Evolutionary conservation across 2,888 invertebrate species (phyloP).

Genomic region (Pyrrhosoma nymphula): DNA sequence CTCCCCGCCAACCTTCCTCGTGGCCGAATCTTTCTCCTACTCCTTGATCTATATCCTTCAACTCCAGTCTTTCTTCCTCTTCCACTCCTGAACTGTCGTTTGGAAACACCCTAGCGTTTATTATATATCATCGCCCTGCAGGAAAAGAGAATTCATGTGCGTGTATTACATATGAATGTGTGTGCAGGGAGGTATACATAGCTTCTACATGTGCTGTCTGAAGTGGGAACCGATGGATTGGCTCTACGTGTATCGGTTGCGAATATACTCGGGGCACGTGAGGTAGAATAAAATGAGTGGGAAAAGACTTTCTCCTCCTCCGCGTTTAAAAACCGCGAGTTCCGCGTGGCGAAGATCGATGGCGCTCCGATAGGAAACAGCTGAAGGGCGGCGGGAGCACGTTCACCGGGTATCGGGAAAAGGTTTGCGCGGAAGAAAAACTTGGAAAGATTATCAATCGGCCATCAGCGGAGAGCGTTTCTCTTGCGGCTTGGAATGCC

Average conservation of each 20-base stretch:
- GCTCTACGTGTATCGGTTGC: neutral
- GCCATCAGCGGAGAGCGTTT: neutral
- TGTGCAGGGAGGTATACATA: neutral
- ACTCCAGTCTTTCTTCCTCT: neutral
- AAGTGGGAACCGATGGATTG: neutral
- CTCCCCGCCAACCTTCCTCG: neutral
- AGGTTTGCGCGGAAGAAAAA: neutral
- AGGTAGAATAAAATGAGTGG: neutral
- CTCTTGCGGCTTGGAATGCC: neutral
- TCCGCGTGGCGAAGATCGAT: neutral
- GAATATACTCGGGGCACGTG: neutral
- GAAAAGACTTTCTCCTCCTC: neutral
- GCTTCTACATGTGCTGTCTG: neutral
- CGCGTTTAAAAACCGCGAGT: slow-evolving; percentile 19
- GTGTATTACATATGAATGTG: neutral
- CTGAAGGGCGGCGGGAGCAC: neutral
- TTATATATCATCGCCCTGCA: neutral
- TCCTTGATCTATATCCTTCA: neutral
- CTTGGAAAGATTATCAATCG: slow-evolving; percentile 26
- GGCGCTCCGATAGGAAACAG: neutral
- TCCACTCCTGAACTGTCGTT: neutral
- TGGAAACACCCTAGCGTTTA: neutral
- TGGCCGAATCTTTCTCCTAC: neutral
- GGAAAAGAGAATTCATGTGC: neutral
- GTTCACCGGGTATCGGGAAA: neutral